These are phyloP conservation scores for Corella eumyota DNA, from an alignment of 23 tunicate species.

Conservation along the genomic window DNA sequence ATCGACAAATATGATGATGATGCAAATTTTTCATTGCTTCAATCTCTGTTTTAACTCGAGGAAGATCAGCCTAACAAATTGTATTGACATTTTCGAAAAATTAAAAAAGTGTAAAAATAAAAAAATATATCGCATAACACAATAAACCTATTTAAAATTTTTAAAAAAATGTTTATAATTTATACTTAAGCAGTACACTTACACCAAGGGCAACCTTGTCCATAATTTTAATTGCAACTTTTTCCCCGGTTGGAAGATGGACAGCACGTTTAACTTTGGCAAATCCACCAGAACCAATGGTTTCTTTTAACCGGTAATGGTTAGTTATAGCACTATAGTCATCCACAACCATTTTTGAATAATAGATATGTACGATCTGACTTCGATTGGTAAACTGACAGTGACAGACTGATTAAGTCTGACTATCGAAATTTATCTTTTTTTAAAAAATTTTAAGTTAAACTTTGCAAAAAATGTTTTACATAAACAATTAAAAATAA, in stretches of 20 bases:
- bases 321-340: slow-evolving; percentile 48
- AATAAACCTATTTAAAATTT: too few species aligned
- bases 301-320: slow-evolving; percentile 79
- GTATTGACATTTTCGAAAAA: not conserved
- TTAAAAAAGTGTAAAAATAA: not conserved
- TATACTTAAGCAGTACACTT: too few species aligned
- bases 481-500: too few species aligned
- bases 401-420: too few species aligned
- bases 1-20: slow-evolving; percentile 90
- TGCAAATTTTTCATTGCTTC: slow-evolving; percentile 91
- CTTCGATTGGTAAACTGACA: too few species aligned
- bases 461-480: too few species aligned
- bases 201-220: slow-evolving; percentile 83
- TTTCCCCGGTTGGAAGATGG: slow-evolving; percentile 97
- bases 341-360: slow-evolving; percentile 33
- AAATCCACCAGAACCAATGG: slow-evolving; percentile 97
- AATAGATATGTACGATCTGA: too few species aligned
- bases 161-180: too few species aligned
- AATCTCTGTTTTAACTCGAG: slow-evolving; percentile 93
- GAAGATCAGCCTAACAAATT: slow-evolving; percentile 62
- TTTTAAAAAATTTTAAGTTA: too few species aligned
- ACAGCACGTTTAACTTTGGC: slow-evolving; percentile 97
- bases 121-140: too few species aligned
- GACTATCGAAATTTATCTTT: too few species aligned
- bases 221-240: slow-evolving; percentile 93